phyloP scores from a whole-genome alignment of 2,797 vertebrate species.

The Centropyge bicolor region DNA sequence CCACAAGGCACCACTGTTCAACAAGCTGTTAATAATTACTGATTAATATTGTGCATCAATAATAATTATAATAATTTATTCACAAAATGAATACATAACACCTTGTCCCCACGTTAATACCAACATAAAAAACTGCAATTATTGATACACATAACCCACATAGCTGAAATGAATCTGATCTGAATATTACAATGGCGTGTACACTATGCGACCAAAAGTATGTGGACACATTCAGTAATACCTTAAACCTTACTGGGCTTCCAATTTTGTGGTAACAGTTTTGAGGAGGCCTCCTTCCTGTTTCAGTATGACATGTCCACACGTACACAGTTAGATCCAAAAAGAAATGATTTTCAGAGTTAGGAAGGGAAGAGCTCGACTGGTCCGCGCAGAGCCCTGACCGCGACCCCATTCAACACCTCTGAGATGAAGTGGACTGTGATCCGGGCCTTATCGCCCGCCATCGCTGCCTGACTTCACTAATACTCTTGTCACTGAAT shows the following conservation, averaged over 20 bases:
- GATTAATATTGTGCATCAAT: neutral
- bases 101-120: neutral
- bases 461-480: constrained; percentile 21
- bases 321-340: neutral
- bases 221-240: neutral
- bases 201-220: neutral
- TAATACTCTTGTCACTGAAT: constrained; percentile 10
- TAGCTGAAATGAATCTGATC: neutral
- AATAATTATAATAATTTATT: neutral
- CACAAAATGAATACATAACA: neutral
- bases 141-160: neutral
- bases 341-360: constrained; percentile 22
- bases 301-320: neutral
- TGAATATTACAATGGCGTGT: neutral
- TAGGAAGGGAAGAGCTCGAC: neutral
- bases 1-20: neutral
- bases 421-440: neutral
- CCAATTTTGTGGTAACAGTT: neutral
- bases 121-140: neutral
- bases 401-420: neutral
- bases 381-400: constrained; percentile 9
- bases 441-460: neutral
- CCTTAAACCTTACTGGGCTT: neutral
- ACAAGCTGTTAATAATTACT: neutral
- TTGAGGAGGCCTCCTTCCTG: neutral